Evolutionary conservation across 1,140 invertebrate genomes (phyloP).

Genomic region (Leptopilina clavipes): DNA sequence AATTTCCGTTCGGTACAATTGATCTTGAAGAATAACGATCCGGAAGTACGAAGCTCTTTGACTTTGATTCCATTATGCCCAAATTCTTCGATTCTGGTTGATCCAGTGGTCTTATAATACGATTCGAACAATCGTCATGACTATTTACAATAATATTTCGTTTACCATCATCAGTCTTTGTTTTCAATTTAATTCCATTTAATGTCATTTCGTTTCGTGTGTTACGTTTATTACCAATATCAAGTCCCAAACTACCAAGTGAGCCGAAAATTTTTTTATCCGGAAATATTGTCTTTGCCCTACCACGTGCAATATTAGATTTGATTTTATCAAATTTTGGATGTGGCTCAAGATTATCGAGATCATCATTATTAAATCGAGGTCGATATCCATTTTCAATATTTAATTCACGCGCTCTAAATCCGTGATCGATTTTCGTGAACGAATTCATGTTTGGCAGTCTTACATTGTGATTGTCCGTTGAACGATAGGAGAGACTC

Average conservation of each 20-base stretch:
- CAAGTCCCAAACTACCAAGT: slow-evolving; percentile 43
- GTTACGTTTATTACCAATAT: slow-evolving; percentile 40
- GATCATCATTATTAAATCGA: slow-evolving; percentile 39
- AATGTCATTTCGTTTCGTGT: slow-evolving; percentile 37
- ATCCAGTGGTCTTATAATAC: slow-evolving; percentile 62
- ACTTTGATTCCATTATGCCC: slow-evolving; percentile 64
- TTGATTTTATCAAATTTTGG: slow-evolving; percentile 39
- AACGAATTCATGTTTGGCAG: slow-evolving; percentile 54
- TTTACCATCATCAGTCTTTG: background rate
- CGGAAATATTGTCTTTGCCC: slow-evolving; percentile 43
- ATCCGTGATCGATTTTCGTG: slow-evolving; percentile 50
- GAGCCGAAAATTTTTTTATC: slow-evolving; percentile 44
- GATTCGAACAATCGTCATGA: slow-evolving; percentile 42
- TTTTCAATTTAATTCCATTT: background rate
- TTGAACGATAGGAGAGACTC: slow-evolving; percentile 64
- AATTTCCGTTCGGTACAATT: slow-evolving; percentile 54
- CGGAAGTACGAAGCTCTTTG: slow-evolving; percentile 68
- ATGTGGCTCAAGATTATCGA: slow-evolving; percentile 51
- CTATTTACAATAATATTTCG: background rate
- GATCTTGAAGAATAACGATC: slow-evolving; percentile 59
- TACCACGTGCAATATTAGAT: slow-evolving; percentile 50
- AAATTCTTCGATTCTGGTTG: slow-evolving; percentile 58
- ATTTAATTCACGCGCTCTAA: slow-evolving; percentile 47
- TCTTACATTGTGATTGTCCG: slow-evolving; percentile 62
- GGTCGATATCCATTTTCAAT: slow-evolving; percentile 46